Base-by-base conservation (phyloP, 2,888 invertebrate species). In the Andrena flavipes region DNA sequence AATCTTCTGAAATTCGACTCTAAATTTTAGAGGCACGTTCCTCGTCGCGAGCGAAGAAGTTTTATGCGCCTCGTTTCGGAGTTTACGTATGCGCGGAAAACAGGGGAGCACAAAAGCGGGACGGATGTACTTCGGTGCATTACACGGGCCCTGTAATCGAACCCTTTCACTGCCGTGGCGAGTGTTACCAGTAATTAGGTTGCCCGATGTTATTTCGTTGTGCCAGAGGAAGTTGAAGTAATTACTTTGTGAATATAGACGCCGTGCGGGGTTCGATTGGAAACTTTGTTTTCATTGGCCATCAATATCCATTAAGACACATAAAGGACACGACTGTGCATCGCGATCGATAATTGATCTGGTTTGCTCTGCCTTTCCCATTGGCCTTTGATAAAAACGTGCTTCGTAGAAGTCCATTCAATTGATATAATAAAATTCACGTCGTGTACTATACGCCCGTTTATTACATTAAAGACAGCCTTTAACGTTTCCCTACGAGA, bases 201-300 rank as follows among this genome's bases (percentile, higher is more conserved):
- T 20, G 23, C 2, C 2, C 48, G 30, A 20, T 62, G 33, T 70
- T 65, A 71, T 62, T 60, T 60, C 49, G 42, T 60, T 60, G 33
- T 26, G 0, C 10, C 7, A 23, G 10, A 30, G 70, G 30, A 76
- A 76, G 62, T 62, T 70, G 26, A 2, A n/a, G 23, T 49, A 62
- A 35, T 51, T 51, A 29, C 29, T 35, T 35, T 3, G 29, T 10
- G 23, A 29, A 69, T 60, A 20, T 48, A 13, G 60, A 51, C 20
- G 62, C 35, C 30, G 29, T 7, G 16, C 49, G 13, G 2, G 23
- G 59, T 68, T 68, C 48, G 33, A 68, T 74, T 74, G 59, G 26
- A 68, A 74, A 26, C 68, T 74, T 68, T 48, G n/a, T 42, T 59
- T 20, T 60, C 48, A 33, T 59, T 48, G 30, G 23, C 48, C 33